Conservation (phyloP, 2,797 vertebrate species). For the Mallotus villosus region DNA sequence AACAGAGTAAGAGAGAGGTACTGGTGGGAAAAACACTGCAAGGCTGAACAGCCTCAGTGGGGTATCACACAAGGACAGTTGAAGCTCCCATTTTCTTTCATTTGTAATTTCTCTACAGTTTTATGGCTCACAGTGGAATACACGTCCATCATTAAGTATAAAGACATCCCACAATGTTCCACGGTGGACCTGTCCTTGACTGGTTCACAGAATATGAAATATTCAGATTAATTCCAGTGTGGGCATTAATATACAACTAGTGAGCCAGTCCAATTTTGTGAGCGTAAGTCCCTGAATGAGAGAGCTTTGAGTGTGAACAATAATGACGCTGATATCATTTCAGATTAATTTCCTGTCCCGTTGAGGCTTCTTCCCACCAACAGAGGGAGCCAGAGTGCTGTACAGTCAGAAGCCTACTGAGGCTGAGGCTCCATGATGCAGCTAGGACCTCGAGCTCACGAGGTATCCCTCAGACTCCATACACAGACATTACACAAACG, state of each 20-base stretch:
- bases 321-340: neutral
- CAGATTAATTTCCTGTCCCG: slow-evolving; percentile 8
- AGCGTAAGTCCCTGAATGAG: slow-evolving; percentile 24
- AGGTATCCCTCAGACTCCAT: too few species aligned
- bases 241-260: slow-evolving; percentile 13
- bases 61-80: slow-evolving; percentile 32
- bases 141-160: slow-evolving; percentile 33
- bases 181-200: slow-evolving; percentile 48
- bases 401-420: too few species aligned
- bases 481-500: too few species aligned
- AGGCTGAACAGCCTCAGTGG: slow-evolving; percentile 41
- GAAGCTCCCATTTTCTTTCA: slow-evolving; percentile 44
- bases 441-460: too few species aligned
- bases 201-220: slow-evolving; percentile 28
- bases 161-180: slow-evolving; percentile 42
- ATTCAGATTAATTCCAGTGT: neutral
- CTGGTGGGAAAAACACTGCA: slow-evolving; percentile 21
- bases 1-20: slow-evolving; percentile 30
- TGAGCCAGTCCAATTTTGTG: too few species aligned
- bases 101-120: slow-evolving; percentile 44
- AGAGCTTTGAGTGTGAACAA: slow-evolving; percentile 18
- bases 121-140: slow-evolving; percentile 34
- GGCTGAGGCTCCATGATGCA: too few species aligned
- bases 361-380: slow-evolving; percentile 43
- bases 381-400: slow-evolving; percentile 60